A percentile compares a stretch with the other conserved stretches of the same genome.
Conservation (phyloP, 2,888 invertebrate genomes). For the Endomychus coccineus region DNA sequence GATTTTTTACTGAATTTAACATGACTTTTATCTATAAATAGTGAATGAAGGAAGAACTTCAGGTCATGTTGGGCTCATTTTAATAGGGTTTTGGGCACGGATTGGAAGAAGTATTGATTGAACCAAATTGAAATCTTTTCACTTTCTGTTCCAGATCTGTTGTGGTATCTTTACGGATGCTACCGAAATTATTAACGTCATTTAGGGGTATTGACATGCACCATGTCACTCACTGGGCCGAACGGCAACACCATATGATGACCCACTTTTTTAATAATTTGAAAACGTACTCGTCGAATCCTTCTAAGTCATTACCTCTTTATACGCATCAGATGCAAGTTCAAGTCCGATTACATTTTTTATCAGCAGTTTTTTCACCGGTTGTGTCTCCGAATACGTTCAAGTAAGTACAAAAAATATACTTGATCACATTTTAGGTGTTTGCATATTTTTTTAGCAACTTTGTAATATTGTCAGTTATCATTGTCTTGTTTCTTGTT, state of each 20-base stretch:
- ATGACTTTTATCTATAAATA: no score
- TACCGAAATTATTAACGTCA: constrained; percentile 86
- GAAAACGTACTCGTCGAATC: constrained; percentile 58
- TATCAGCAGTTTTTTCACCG: constrained; percentile 86
- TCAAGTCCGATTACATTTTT: constrained; percentile 83
- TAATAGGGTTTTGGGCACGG: no score
- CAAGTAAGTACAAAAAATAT: constrained; percentile 46
- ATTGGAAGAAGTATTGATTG: no score
- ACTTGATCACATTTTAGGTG: background rate
- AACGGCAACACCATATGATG: constrained; percentile 89
- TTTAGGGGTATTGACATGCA: constrained; percentile 81
- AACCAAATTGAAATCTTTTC: background rate
- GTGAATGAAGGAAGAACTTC: no score
- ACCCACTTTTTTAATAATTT: constrained; percentile 84
- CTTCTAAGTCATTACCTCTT: constrained; percentile 40
- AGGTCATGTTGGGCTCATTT: no score
- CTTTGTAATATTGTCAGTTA: constrained; percentile 1
- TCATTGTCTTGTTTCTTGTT: background rate
- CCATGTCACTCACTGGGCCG: constrained; percentile 88
- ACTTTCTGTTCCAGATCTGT: constrained; percentile 58
- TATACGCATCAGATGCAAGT: constrained; percentile 80
- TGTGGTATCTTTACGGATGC: constrained; percentile 76
- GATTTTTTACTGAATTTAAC: no score
- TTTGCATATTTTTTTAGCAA: background rate
- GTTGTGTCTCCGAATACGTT: constrained; percentile 85